Percentiles rank a stretch among this genome's conserved stretches.
Conservation (phyloP, 1,140 invertebrate genomes). For the Trichonephila clavipes region DNA sequence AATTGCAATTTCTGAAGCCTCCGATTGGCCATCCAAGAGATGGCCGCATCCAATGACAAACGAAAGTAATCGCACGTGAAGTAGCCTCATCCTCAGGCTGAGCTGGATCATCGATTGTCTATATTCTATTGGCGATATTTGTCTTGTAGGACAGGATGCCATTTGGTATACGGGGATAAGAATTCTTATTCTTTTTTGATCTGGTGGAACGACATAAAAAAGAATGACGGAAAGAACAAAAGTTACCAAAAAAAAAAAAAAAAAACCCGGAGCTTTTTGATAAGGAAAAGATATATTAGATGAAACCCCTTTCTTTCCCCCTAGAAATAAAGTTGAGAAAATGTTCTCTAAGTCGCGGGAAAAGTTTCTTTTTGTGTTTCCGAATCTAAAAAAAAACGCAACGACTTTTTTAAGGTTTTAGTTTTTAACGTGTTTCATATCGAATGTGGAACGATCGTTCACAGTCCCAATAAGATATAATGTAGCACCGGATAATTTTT, state of each 20-base stretch:
- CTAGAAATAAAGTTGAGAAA: not conserved
- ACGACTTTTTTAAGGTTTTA: no score
- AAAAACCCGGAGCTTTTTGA: not conserved
- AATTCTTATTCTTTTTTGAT: not conserved
- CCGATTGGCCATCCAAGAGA: not conserved
- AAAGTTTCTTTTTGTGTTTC: no score
- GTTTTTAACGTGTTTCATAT: no score
- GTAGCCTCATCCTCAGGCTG: not conserved
- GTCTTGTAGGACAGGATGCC: constrained; percentile 19
- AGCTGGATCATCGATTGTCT: not conserved
- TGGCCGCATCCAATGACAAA: not conserved
- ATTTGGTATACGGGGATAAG: not conserved
- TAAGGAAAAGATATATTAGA: not conserved
- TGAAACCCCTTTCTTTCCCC: not conserved
- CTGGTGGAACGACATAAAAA: not conserved
- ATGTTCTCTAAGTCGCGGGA: not conserved
- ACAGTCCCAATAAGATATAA: no score
- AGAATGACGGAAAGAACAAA: not conserved
- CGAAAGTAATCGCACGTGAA: constrained; percentile 4
- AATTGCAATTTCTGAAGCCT: not conserved
- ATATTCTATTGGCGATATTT: not conserved
- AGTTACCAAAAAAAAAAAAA: not conserved
- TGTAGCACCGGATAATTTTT: no score
- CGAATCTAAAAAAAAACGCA: no score
- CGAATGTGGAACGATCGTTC: no score